Percentiles rank a stretch among this genome's conserved stretches.
phyloP scores from a whole-genome alignment of 2,113 vertebrate species.

The Origma solitaria region DNA sequence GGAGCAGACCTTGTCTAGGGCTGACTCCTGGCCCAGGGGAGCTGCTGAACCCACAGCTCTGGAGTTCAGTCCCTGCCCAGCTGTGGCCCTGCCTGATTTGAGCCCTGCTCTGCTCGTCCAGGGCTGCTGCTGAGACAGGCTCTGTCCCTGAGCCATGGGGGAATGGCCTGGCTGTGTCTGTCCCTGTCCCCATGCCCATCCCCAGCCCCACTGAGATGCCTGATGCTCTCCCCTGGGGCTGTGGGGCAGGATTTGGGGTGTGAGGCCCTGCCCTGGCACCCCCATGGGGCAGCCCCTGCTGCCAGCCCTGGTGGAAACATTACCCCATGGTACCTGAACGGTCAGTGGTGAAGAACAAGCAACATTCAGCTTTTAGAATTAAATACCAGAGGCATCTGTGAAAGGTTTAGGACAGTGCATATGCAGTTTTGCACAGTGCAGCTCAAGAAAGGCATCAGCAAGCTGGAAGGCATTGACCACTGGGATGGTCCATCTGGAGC shows the following conservation, averaged over 20 bases:
- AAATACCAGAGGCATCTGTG: not conserved
- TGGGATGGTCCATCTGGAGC: not conserved
- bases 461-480: not conserved
- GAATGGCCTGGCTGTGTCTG: accelerated
- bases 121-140: not conserved
- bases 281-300: not conserved
- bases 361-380: not conserved
- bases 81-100: not conserved
- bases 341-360: too few relatives aligned
- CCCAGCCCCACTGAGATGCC: not conserved
- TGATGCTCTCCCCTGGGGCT: not conserved
- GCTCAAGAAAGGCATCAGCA: not conserved
- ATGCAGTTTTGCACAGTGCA: not conserved
- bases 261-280: not conserved
- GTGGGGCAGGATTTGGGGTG: not conserved
- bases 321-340: too few relatives aligned
- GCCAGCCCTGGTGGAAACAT: not conserved
- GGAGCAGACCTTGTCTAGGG: not conserved
- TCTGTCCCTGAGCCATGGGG: too few relatives aligned
- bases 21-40: not conserved
- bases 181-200: not conserved
- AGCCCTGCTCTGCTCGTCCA: not conserved
- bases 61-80: not conserved
- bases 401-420: not conserved
- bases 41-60: not conserved